These are phyloP conservation scores for Belonocnema kinseyi DNA, from an alignment of 1,140 invertebrate species.

Conservation along the genomic window DNA sequence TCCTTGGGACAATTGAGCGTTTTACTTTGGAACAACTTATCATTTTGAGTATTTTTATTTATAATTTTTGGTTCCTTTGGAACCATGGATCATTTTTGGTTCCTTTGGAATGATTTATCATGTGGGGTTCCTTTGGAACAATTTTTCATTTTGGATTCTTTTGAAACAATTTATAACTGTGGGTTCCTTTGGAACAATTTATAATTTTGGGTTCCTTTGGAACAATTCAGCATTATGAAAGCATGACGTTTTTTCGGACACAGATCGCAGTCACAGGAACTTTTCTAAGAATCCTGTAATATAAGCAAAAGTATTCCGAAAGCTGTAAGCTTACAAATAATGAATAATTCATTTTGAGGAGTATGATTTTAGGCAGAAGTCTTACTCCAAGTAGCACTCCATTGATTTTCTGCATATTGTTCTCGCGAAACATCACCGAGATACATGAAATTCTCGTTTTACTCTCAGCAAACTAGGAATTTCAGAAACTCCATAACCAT, in stretches of 20 bases:
- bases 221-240: no score
- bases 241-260: neutral
- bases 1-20: no score
- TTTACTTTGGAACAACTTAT: no score
- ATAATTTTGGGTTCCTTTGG: neutral
- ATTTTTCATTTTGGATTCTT: no score
- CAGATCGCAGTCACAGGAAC: neutral
- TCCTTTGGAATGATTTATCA: no score
- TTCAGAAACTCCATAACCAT: constrained; percentile 19
- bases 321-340: constrained; percentile 11
- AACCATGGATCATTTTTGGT: no score
- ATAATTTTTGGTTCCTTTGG: neutral
- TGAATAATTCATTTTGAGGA: constrained; percentile 43
- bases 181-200: no score
- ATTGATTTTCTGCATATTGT: constrained; percentile 36
- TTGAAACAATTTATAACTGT: no score
- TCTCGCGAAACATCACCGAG: constrained; percentile 28
- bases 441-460: constrained; percentile 11
- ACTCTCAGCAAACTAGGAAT: neutral
- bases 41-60: neutral
- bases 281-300: neutral
- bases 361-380: constrained; percentile 34
- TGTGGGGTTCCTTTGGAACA: no score
- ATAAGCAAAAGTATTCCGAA: neutral
- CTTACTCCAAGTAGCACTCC: constrained; percentile 7